Evolutionary conservation across 2,888 invertebrate genomes (phyloP), one percentile per base, ranked within the genome.

Genomic region (Leptopilina syphax): DNA sequence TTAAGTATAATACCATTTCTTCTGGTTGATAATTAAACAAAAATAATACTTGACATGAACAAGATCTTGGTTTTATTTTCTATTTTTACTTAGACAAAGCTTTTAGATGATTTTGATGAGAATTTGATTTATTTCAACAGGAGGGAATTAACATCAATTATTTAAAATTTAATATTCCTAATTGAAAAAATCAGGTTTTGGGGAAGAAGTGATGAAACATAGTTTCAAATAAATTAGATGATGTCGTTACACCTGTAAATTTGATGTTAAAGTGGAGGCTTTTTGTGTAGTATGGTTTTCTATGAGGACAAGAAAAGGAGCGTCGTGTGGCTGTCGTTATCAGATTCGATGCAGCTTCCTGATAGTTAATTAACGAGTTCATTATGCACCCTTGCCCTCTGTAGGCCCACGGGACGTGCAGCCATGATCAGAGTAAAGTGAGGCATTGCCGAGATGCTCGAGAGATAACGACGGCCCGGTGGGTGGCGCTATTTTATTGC

Each of bases 281-380:
- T 82, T 81, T 80, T 76, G 78, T 60, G 76, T 70, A 68, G 54
- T 65, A 82, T 81, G 79, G 50, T 50, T 81, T 79, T 81, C 82
- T 83, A 57, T 82, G 83, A 83, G 85, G 85, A 82, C 81, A 84
- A 83, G 81, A 83, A 83, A 85, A 85, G 90, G 87, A 86, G 87
- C 88, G 88, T 90, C 90, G 90, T 90, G 90, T 90, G 90, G 91
- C 90, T 85, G 81, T 86, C 83, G 86, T 91, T 92, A 92, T 92
- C 92, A 90, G 92, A 92, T 91, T 88, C 90, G 92, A 92, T 92
- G 85, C 87, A 86, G 89, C 89, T 88, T 90, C 88, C 89, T 87
- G 92, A 92, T 92, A 91, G 92, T 92, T 91, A 92, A 92, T 92
- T 92, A 92, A 92, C 91, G 91, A 92, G 92, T 91, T 92, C 92